Base-by-base conservation (phyloP, 2,888 invertebrate species). In the Escarpia spicata region DNA sequence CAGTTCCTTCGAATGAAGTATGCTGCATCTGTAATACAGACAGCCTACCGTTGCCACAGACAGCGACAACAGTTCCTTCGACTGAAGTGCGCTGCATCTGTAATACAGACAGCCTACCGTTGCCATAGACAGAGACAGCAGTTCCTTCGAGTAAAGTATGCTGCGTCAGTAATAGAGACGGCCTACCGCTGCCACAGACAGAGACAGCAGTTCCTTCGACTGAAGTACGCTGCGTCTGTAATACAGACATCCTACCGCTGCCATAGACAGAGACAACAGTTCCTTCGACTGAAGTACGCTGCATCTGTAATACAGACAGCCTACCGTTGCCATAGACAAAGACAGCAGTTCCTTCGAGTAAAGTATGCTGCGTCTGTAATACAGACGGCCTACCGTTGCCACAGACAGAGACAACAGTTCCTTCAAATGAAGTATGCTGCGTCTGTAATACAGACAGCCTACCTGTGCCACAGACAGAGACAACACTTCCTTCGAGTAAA, bases 141-240 rank as follows among this genome's bases (percentile, higher is more conserved):
- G 26, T 75, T 75, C 75, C 75, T 75, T 75, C 75, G n/a, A 4
- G n/a, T 26, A 26, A 75, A 75, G 75, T 26, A 75, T 26, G 75
- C 75, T 75, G 75, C 75, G 0, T 26, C 75, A 26, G 75, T 75
- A 15, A 75, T 75, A 75, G n/a, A 75, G 75, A 75, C 75, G 26
- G n/a, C 26, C 75, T 75, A 75, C n/a, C 75, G 75, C 75, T 75
- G 75, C 75, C 75, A 75, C 26, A 75, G n/a, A 75, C 75, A 75
- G 75, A 75, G 75, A 75, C 26, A 75, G 26, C 75, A 75, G 26
- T 75, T 75, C 75, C 75, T 19, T 75, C 75, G 26, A 26, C 1
- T 26, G 75, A 75, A 75, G 75, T 6, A 75, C 0, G 75, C 75
- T 75, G 75, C 75, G 26, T 75, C 26, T 75, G 75, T 75, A 15